A percentile compares a stretch with the other conserved stretches of the same genome.
Conservation (phyloP, 1,140 invertebrate species). For the Eumaeus atala region DNA sequence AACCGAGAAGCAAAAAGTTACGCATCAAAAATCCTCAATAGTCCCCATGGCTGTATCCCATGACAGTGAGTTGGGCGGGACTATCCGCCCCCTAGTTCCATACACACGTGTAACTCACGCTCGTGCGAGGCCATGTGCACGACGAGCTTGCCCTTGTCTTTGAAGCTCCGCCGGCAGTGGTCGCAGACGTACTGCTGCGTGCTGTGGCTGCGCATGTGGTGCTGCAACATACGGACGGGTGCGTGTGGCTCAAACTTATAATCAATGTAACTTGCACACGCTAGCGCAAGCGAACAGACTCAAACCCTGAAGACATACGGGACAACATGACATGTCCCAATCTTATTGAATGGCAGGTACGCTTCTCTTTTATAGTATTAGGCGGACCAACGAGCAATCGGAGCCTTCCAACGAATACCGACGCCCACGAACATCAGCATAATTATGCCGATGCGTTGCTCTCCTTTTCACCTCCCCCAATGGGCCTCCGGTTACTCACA, state of each 20-base stretch:
- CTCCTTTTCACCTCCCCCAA: too few species aligned
- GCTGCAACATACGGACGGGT: conserved; percentile 24
- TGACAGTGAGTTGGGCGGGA: neutral
- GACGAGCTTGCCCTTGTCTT: conserved; percentile 37
- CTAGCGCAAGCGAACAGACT: neutral
- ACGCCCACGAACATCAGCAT: too few species aligned
- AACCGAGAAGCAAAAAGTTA: too few species aligned
- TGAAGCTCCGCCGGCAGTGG: conserved; percentile 20
- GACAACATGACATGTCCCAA: too few species aligned
- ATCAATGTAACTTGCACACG: neutral
- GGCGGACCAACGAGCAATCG: too few species aligned
- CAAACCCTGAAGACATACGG: too few species aligned
- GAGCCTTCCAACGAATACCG: too few species aligned
- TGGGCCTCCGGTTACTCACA: too few species aligned
- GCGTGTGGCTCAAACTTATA: neutral
- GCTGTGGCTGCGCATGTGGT: conserved; percentile 45
- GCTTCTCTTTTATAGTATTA: too few species aligned
- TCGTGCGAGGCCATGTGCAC: conserved; percentile 36
- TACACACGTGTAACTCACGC: conserved; percentile 19
- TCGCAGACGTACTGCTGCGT: conserved; percentile 20
- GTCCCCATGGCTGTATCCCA: neutral
- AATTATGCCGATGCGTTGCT: too few species aligned
- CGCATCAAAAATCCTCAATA: too few species aligned
- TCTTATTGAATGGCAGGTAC: neutral
- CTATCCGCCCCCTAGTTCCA: neutral